Evolutionary conservation across 2,797 vertebrate species (phyloP).

Genomic region (Scleropages formosus): DNA sequence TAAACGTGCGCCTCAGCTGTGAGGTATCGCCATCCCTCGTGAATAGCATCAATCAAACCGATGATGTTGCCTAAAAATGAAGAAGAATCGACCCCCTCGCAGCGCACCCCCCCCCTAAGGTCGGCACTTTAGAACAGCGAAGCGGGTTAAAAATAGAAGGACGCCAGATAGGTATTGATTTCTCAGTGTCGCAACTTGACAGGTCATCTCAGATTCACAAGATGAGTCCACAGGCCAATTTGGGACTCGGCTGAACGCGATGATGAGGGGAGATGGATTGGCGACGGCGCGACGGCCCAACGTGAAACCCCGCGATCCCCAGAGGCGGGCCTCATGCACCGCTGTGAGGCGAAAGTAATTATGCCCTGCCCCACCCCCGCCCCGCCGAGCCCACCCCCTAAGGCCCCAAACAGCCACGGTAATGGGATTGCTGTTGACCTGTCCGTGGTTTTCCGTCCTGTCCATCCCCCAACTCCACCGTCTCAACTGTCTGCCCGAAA

Average conservation of each 20-base stretch:
- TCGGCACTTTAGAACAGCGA: neutral
- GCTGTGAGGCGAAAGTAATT: slow-evolving; percentile 22
- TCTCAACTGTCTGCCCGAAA: slow-evolving; percentile 17
- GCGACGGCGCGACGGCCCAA: neutral
- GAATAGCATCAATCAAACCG: slow-evolving; percentile 22
- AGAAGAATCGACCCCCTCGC: slow-evolving; percentile 16
- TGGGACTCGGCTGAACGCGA: slow-evolving; percentile 21
- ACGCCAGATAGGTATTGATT: slow-evolving; percentile 27
- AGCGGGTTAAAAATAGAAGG: slow-evolving; percentile 26
- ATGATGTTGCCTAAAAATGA: slow-evolving; percentile 26
- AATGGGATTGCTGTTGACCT: slow-evolving; percentile 19
- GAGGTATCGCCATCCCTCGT: neutral
- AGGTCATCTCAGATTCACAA: slow-evolving; percentile 21
- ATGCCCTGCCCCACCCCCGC: neutral
- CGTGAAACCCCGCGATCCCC: neutral
- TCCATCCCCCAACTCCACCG: neutral
- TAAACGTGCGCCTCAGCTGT: neutral
- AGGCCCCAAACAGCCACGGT: neutral
- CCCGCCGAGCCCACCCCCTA: neutral
- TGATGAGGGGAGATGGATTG: slow-evolving; percentile 24
- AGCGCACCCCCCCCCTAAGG: neutral
- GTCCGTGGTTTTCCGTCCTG: slow-evolving; percentile 10
- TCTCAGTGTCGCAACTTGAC: slow-evolving; percentile 15
- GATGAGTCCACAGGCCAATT: slow-evolving; percentile 17
- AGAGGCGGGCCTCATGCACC: neutral